These are phyloP conservation scores for Sarcophaga peregrina DNA, from an alignment of 1,140 invertebrate genomes.

Conservation along the genomic window DNA sequence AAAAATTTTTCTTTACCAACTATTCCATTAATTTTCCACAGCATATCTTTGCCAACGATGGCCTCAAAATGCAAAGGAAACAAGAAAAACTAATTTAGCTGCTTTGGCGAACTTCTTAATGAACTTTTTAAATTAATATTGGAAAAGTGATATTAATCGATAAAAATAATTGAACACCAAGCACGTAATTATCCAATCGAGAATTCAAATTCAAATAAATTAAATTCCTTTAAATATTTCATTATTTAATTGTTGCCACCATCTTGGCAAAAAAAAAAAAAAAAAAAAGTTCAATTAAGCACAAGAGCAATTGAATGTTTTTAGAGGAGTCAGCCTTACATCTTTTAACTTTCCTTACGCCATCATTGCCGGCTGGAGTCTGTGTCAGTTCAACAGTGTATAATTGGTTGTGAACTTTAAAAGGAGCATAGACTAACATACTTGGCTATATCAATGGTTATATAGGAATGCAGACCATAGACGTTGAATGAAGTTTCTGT, in stretches of 20 bases:
- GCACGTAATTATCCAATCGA: conserved; percentile 1
- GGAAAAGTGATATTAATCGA: conserved; percentile 7
- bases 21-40: not conserved
- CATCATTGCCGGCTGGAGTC: too few species aligned
- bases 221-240: conserved; percentile 6
- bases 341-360: too few species aligned
- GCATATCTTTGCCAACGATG: too few species aligned
- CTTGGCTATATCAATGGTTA: too few species aligned
- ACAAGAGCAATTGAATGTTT: too few species aligned
- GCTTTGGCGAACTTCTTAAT: not conserved
- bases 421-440: not conserved
- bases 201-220: not conserved
- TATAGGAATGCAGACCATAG: not conserved
- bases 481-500: not conserved
- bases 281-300: too few species aligned
- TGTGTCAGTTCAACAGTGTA: not conserved
- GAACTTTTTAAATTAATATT: not conserved
- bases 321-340: too few species aligned
- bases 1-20: not conserved
- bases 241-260: not conserved
- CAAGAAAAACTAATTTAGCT: not conserved
- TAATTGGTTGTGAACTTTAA: conserved; percentile 7
- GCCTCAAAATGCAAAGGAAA: too few species aligned
- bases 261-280: too few species aligned
- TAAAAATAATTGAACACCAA: not conserved